Evolutionary conservation across 2,113 vertebrate genomes (phyloP).

Genomic region (Turnix velox): DNA sequence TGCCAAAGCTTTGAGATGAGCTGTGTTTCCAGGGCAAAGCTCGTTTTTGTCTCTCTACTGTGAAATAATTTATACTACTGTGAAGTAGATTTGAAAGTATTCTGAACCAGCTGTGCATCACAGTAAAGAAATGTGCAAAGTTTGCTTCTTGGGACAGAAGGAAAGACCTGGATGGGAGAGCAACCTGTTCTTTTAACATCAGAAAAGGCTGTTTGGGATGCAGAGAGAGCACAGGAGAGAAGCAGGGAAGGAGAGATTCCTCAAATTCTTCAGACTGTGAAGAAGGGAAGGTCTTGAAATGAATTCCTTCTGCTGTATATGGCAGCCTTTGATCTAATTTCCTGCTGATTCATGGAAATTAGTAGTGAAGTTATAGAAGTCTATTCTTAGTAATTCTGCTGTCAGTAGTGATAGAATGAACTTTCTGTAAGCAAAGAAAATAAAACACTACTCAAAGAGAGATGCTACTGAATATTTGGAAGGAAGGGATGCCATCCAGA

Average conservation of each 20-base stretch:
- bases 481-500: too few species aligned
- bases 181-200: background rate
- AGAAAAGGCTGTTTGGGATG: background rate
- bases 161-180: background rate
- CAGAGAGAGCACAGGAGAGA: background rate
- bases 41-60: background rate
- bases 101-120: background rate
- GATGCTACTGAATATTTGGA: background rate
- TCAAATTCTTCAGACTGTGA: background rate
- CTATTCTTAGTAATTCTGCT: background rate
- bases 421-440: background rate
- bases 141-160: background rate
- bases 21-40: background rate
- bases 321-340: background rate
- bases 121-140: background rate
- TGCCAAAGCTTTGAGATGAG: background rate
- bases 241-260: background rate
- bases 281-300: background rate
- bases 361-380: background rate
- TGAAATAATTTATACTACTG: constrained; percentile 1
- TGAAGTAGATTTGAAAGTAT: background rate
- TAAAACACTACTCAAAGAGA: background rate
- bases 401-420: background rate
- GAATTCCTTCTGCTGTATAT: background rate
- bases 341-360: background rate